Evolutionary conservation across 2,888 invertebrate genomes (phyloP).

Genomic region (Nemoura dubitans): DNA sequence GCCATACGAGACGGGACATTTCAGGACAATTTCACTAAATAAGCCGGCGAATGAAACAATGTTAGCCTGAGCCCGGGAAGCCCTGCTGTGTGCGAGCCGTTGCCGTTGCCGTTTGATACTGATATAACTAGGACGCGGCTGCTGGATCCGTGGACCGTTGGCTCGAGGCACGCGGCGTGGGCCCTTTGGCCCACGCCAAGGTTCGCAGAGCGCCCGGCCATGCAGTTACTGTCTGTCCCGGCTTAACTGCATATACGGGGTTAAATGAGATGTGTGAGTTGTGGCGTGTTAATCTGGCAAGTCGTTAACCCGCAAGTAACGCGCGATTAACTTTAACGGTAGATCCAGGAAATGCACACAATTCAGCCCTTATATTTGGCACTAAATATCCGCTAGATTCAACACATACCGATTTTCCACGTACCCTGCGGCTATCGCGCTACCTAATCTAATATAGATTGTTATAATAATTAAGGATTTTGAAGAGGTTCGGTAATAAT

Average conservation of each 20-base stretch:
- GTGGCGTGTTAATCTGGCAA: slow-evolving; percentile 33
- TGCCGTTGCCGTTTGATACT: too few species aligned
- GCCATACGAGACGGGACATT: slow-evolving; percentile 4
- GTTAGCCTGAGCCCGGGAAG: not conserved
- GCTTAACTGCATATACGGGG: slow-evolving; percentile 26
- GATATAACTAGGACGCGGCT: not conserved
- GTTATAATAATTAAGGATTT: slow-evolving; percentile 17
- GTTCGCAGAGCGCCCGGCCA: too few species aligned
- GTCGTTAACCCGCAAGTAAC: slow-evolving; percentile 36
- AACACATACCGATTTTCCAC: not conserved
- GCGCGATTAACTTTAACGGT: slow-evolving; percentile 42
- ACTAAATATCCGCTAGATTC: slow-evolving; percentile 3
- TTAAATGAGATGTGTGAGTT: slow-evolving; percentile 34
- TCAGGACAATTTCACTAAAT: slow-evolving; percentile 4
- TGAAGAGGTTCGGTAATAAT: slow-evolving; percentile 30
- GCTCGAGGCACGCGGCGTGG: too few species aligned
- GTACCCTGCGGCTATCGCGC: not conserved
- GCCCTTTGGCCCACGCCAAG: too few species aligned
- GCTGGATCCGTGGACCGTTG: too few species aligned
- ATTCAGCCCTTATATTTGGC: slow-evolving; percentile 28
- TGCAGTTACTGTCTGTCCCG: slow-evolving; percentile 28
- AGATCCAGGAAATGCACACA: not conserved
- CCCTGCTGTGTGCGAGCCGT: not conserved
- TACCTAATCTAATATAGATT: not conserved
- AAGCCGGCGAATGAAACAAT: slow-evolving; percentile 7